Evolutionary conservation across 1,140 invertebrate species (phyloP), one percentile per base, ranked within the genome.

Genomic region (Spodoptera frugiperda): DNA sequence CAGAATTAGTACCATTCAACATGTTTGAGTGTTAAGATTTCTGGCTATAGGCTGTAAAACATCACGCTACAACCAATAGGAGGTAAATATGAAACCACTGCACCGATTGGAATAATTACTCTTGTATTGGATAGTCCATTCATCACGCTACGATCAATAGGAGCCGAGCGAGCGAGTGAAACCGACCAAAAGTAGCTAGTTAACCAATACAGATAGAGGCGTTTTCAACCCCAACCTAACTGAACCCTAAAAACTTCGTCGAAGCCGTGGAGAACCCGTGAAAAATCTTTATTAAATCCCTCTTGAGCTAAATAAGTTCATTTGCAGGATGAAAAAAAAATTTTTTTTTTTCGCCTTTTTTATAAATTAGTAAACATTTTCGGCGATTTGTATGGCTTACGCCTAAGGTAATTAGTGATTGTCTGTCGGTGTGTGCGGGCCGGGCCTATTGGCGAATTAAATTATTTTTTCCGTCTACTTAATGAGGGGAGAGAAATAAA

Each of bases 201-300:
- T n/a, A n/a, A n/a, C n/a, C 14, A 59, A 3, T 10, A 21, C 10
- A 55, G 1, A 55, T 10, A 19, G 11, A 65, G 14, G 15, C 33
- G 53, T 21, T 57, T 44, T 11, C 5, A 14, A 21, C 0, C 21
- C 2, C 9, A 12, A 3, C 2, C 25, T 4, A 9, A 59, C 53
- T 44, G 78, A 74, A 78, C 80, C 80, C 80, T 82, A 88, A 88
- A 89, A 88, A 84, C 82, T 88, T 89, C 84, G 84, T 83, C 82
- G 82, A 88, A 87, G 84, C 83, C 82, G 84, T 63, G 61, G 61
- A 81, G 84, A 68, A 83, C 83, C 82, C 82, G 86, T 92, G 89
- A 93, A 90, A 93, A 92, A 92, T 92, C 89, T 89, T 92, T 92
- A 92, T 91, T 91, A 92, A 93, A 92, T 92, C 92, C 91, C 82